A percentile compares a stretch with the other conserved stretches of the same genome.
These are phyloP conservation scores for Setophaga kirtlandii DNA, from an alignment of 2,113 vertebrate genomes.

Conservation along the genomic window DNA sequence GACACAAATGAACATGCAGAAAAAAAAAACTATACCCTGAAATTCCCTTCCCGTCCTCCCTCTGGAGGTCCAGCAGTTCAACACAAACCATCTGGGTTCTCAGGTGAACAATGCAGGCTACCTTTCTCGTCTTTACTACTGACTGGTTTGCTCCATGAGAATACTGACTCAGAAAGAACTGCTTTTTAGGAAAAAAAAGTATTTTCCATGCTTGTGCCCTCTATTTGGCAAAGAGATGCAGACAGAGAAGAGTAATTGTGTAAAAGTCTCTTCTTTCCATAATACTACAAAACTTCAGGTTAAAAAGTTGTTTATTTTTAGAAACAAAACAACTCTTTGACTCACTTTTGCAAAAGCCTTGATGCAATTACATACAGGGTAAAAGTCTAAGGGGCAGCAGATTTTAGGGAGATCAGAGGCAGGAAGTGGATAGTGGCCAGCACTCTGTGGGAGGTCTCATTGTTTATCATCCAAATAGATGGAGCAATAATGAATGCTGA, in stretches of 20 bases:
- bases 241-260: background rate
- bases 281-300: background rate
- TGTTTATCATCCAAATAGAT: background rate
- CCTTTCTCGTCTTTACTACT: background rate
- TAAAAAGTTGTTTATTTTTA: background rate
- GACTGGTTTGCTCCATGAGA: background rate
- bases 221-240: background rate
- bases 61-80: background rate
- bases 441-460: background rate
- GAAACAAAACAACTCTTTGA: background rate
- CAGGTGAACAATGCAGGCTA: background rate
- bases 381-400: background rate
- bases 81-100: background rate
- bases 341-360: background rate
- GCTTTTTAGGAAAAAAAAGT: background rate
- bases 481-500: background rate
- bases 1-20: background rate
- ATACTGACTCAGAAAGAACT: background rate
- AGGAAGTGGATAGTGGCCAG: background rate
- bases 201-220: accelerated
- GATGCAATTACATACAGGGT: background rate
- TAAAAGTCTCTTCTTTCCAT: background rate
- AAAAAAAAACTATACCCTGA: background rate
- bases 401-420: background rate
- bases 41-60: background rate